A percentile compares a stretch with the other conserved stretches of the same genome.
Conservation (phyloP, 2,113 vertebrate species). For the Sebastes schlegelii region DNA sequence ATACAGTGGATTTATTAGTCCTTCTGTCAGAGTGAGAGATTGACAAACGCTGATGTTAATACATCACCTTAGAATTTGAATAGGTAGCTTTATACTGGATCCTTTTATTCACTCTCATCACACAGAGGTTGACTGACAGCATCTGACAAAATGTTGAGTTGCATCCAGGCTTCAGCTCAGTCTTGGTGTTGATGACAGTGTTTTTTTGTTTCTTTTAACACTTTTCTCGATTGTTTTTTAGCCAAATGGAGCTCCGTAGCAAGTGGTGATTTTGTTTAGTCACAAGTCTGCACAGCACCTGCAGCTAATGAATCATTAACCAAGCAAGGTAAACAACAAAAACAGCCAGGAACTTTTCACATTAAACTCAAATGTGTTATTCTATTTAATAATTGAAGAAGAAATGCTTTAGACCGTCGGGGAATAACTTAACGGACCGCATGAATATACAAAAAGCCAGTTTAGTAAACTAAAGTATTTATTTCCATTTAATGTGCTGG, state of each 20-base stretch:
- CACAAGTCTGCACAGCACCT: conserved; percentile 22
- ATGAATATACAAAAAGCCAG: background rate
- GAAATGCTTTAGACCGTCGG: background rate
- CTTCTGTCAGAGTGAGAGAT: conserved; percentile 24
- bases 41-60: conserved; percentile 11
- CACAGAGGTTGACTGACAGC: conserved; percentile 52
- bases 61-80: conserved; percentile 24
- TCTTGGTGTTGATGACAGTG: conserved; percentile 15
- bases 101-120: conserved; percentile 9
- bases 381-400: background rate
- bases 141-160: conserved; percentile 29
- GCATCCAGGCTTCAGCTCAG: conserved; percentile 14
- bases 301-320: conserved; percentile 30
- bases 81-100: conserved; percentile 10
- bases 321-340: conserved; percentile 6
- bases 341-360: background rate
- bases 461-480: too few relatives aligned
- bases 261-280: conserved; percentile 6
- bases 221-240: background rate
- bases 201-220: conserved; percentile 12
- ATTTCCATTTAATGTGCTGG: background rate
- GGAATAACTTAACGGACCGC: background rate
- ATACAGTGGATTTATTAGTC: conserved; percentile 21
- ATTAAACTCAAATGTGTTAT: background rate
- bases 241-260: conserved; percentile 21